Base-by-base conservation (phyloP, 2,113 vertebrate genomes). In the Ramphastos sulfuratus region DNA sequence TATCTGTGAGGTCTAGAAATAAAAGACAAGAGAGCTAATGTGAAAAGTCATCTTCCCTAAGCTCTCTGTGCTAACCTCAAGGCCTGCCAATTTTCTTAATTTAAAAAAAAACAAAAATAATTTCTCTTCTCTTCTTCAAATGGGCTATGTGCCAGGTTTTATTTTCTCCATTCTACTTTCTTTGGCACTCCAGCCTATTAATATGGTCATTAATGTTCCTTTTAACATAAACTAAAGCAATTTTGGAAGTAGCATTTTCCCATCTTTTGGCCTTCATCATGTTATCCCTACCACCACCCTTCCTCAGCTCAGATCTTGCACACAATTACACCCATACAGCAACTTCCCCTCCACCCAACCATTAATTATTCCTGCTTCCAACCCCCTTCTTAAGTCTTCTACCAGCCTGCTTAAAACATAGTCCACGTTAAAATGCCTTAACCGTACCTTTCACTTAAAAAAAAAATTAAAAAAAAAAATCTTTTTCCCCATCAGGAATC, bases 281-380 rank as follows among this genome's bases (percentile, higher is more conserved):
- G 0, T 84, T 77, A 76, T 18, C 65, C 55, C 37, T 23, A 85
- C 54, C 82, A 87, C 82, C 93, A 84, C 92, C 93, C 78, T 70
- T 94, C 71, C 83, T 90, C 78, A 75, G 3, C 52, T 82, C 61
- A 39, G 74, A 69, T 31, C 89, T 92, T 70, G 77, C 3, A 9
- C 65, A 61, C 69, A 50, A 81, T 78, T 76, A 90, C 72, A 88
- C 79, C 50, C 92, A 31, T 42, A 18, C 4, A 30, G 66, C 83
- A 73, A 66, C 70, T 82, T 83, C 78, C 27, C 33, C 92, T 95
- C 92, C 94, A 91, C 91, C 92, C 94, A 85, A n/a, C 52, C 64
- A 87, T 92, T 61, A 74, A 69, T 75, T 87, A 74, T 59, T n/a
- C 20, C 31, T 42, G 39, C 33, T 87, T 93, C 71, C 82, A 89